Evolutionary conservation across 2,888 invertebrate species (phyloP), one percentile per base, ranked within the genome.

Genomic region (Peribatodes rhomboidaria): DNA sequence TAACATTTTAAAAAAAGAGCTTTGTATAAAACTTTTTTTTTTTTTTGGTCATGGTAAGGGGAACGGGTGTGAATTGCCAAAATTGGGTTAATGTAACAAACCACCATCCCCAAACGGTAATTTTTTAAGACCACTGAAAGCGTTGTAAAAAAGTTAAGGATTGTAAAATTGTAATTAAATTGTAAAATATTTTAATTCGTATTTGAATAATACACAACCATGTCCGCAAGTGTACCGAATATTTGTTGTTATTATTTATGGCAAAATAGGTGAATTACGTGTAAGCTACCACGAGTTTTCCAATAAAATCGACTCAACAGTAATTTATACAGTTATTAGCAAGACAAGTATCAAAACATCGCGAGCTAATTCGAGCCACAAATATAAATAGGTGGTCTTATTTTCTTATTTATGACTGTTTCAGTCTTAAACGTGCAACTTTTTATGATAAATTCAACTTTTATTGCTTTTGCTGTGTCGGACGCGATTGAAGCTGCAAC

Each of bases 361-460:
- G 7, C 20, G 49, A 55, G n/a, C 31, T 16, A 18, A 20, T 20
- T 49, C 16, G 4, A 54, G 49, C 64, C 59, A 64, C 64, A 64
- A 64, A 64, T 88, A 90, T 89, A 90, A 89, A 91, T 89, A 90
- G 87, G 80, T 80, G 85, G 81, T 88, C 85, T 88, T 87, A 90
- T 90, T 90, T 89, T 87, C 80, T 87, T 89, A 88, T 92, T 91
- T 89, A 91, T 80, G 87, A 83, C 85, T 85, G 85, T 87, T 90
- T 86, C 82, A 86, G 86, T 85, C 82, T 86, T 88, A 85, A 86
- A 89, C 89, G 87, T 84, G 88, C 86, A 87, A 89, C 86, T 89
- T 92, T 91, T 89, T 89, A 90, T 90, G 88, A 90, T 90, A 87
- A 87, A 88, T 87, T 87, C 79, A 76, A 71, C 70, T 88, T 87